These are phyloP conservation scores for Bolinopsis microptera DNA, from an alignment of 37 sponge, comb jelly and placozoan species.

Conservation along the genomic window DNA sequence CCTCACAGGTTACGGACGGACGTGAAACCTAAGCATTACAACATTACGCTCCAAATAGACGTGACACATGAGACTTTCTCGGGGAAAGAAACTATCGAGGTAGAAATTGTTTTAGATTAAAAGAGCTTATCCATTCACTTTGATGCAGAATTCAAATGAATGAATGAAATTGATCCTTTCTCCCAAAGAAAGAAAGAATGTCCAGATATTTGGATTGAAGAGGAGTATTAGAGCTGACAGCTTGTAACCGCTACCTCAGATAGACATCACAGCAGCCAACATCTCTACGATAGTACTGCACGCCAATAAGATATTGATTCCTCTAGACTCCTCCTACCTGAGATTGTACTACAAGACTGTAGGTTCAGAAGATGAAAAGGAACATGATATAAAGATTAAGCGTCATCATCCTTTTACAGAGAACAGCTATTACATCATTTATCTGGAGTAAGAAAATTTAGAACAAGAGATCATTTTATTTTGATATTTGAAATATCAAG, in stretches of 20 bases:
- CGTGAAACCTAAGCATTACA: background rate
- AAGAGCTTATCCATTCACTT: no score
- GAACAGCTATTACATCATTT: background rate
- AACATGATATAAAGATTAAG: slow-evolving; percentile 8
- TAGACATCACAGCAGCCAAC: background rate
- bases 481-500: background rate
- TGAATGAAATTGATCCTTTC: no score
- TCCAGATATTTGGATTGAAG: no score
- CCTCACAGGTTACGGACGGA: background rate
- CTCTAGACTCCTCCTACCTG: background rate
- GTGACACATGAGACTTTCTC: background rate
- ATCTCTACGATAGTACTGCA: background rate
- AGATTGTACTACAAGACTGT: background rate
- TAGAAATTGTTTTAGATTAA: background rate
- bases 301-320: background rate
- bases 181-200: no score
- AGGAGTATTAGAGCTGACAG: no score
- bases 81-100: background rate
- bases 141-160: no score
- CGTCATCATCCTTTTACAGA: background rate
- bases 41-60: background rate
- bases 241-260: no score
- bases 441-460: background rate
- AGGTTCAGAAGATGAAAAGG: background rate
- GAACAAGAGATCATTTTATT: background rate